Evolutionary conservation across 1,140 invertebrate genomes (phyloP).

Genomic region (Tribolium castaneum): DNA sequence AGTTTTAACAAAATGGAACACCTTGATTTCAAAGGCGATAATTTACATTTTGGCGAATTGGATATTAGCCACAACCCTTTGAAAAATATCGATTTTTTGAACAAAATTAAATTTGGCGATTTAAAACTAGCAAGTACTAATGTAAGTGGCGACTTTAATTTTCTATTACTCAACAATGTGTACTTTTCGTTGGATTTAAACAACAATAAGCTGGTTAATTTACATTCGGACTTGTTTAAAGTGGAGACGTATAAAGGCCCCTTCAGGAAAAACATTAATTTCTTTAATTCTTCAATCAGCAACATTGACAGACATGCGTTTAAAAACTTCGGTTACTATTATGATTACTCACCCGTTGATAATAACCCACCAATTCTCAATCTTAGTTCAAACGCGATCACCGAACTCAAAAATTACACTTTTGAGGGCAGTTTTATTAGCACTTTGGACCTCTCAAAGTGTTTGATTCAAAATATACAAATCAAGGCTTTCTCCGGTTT

Average conservation of each 20-base stretch:
- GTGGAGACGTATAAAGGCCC: no score
- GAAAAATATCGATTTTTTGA: background rate
- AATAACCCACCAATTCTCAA: constrained; percentile 27
- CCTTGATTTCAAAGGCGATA: background rate
- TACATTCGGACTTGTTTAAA: background rate
- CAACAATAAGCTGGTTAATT: background rate
- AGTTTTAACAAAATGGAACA: background rate
- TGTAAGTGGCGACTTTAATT: background rate
- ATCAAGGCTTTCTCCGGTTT: background rate
- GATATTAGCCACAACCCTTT: background rate
- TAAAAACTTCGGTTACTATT: no score
- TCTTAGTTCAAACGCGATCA: background rate
- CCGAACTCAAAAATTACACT: background rate
- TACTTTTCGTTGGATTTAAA: background rate
- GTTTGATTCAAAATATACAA: background rate
- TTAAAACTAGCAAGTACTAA: background rate
- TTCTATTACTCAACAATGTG: background rate
- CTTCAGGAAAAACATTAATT: background rate
- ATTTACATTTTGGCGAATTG: background rate
- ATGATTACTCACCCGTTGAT: no score
- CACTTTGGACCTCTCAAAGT: background rate
- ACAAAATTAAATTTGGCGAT: background rate
- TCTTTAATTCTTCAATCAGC: no score
- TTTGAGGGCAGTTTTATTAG: background rate
- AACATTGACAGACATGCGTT: no score